Evolutionary conservation across 2,797 vertebrate genomes (phyloP), one percentile per base, ranked within the genome.

Genomic region (Sebastes iracundus): DNA sequence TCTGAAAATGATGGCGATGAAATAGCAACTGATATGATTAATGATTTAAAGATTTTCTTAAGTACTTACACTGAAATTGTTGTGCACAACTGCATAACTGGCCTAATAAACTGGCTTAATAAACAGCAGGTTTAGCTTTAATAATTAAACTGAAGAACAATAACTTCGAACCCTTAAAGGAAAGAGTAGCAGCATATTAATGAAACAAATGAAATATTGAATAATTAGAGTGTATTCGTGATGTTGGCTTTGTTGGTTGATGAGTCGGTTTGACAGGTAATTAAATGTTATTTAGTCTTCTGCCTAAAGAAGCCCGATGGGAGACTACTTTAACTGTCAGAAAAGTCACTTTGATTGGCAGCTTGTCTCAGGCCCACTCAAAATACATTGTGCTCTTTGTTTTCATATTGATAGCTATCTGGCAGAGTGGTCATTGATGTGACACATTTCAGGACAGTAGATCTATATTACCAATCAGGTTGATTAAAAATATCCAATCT

Each of bases 261-360:
- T 81, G 71, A 77, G 78, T 60, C 71, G 14, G 20, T 84, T 89
- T 93, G 88, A 93, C 87, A 84, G 84, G 84, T 90, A 90, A 92
- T 92, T 87, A 87, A 88, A 85, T 75, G 79, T 82, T 86, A 33
- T 64, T 84, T 83, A 72, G 72, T 86, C 71, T 89, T 90, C 80
- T 71, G 83, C 75, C 69, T 84, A 49, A 49, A 20, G 80, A 35
- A 88, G 83, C 62, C 66, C 56, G 58, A 87, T 53, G 28, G 55
- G 35, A 12, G 71, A 64, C 81, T 82, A 63, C 72, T 72, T 32
- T 77, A 83, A 83, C 81, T 87, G 88, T 85, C 88, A 86, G 83
- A 75, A 81, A 76, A 90, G 73, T 80, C 83, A 80, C 12, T 83
- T 63, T 90, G 90, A 91, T 14, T 87, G 92, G 84, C 90, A 87